Evolutionary conservation across 2,888 invertebrate species (phyloP), one percentile per base, ranked within the genome.

Genomic region (Lottia gigantea): DNA sequence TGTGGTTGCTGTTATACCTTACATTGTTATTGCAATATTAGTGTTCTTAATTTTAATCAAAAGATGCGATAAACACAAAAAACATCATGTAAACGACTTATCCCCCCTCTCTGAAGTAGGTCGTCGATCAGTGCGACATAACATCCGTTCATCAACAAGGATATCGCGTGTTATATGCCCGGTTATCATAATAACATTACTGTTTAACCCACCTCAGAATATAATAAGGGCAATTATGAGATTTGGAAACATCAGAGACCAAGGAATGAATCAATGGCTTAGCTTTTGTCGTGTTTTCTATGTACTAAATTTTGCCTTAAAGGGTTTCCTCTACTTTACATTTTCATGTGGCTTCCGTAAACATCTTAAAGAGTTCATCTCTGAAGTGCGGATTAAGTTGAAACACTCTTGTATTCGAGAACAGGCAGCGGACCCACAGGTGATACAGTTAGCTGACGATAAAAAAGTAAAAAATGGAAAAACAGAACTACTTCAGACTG

Each of bases 1-100:
- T 25, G 72, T 84, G n/a, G 82, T 82, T 14, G 77, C 76, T 31
- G 74, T 80, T 19, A 65, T 82, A 16, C 83, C 84, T 16, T 79
- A 78, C 25, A 25, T 79, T 8, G 68, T 78, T 0, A 82, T 83
- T n/a, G 72, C 81, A 46, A 64, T 76, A 0, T 71, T 82, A 25
- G 73, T 79, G 69, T 71, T 77, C 66, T 78, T 82, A 69, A 82
- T 84, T 49, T 72, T 77, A 11, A 72, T 76, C 8, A 75, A 75
- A 12, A 78, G 80, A 0, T 81, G 79, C 69, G 71, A 74, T 46
- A 82, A 79, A 67, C 80, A 80, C 66, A 73, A 77, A 46, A 76
- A 73, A 47, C 77, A 79, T 3, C 71, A 73, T 25, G 71, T 66
- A 16, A 71, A 62, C n/a, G 70, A 70, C 16, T 47, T 66, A 25